Evolutionary conservation across 2,113 vertebrate species (phyloP).

Genomic region (Oxyruncus cristatus): DNA sequence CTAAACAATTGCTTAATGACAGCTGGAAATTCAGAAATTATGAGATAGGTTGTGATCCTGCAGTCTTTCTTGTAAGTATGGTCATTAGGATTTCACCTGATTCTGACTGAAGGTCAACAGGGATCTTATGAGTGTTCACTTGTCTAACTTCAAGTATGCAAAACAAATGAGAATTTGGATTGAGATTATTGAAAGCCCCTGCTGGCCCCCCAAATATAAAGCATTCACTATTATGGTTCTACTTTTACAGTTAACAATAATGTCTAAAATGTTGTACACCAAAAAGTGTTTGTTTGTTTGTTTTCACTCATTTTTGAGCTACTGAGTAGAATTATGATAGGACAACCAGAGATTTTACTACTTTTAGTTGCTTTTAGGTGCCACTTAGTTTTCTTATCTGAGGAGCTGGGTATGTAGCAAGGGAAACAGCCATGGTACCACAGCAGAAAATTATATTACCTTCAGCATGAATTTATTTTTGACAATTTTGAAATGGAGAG

Average conservation of each 20-base stretch:
- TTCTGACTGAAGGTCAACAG: background rate
- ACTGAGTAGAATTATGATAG: background rate
- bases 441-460: background rate
- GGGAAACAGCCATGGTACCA: background rate
- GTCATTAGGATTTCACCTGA: background rate
- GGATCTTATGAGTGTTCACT: rapidly evolving
- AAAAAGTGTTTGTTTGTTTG: background rate
- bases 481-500: background rate
- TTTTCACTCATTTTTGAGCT: background rate
- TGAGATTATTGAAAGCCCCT: background rate
- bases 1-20: background rate
- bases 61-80: background rate
- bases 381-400: background rate
- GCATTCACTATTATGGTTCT: background rate
- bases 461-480: background rate
- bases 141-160: background rate
- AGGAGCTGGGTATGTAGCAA: background rate
- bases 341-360: background rate
- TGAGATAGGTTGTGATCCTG: background rate
- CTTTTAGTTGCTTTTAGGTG: rapidly evolving
- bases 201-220: background rate
- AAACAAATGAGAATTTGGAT: background rate
- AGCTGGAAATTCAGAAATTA: background rate
- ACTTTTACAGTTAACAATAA: background rate
- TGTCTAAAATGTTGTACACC: background rate